Conservation (phyloP, 2,797 vertebrate species). For the Amazonetta brasiliensis region DNA sequence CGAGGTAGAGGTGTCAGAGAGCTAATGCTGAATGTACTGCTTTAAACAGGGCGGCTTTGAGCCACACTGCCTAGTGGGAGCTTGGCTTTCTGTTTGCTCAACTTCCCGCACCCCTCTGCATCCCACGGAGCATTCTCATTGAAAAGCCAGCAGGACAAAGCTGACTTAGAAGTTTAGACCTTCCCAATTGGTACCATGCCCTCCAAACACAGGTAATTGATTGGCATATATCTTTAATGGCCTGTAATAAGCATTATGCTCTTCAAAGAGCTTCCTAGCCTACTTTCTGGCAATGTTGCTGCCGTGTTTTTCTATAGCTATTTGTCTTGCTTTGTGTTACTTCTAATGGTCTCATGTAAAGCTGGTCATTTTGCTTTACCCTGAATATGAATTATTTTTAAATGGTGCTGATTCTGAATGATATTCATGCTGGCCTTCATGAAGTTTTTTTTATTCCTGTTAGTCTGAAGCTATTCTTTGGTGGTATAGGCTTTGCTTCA, state of each 20-base stretch:
- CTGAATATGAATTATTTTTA: constrained; percentile 19
- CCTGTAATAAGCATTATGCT: background rate
- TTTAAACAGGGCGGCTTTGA: background rate
- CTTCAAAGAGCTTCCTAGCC: constrained; percentile 30
- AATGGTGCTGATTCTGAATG: constrained; percentile 13
- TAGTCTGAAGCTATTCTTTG: background rate
- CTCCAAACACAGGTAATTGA: background rate
- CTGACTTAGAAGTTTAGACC: background rate
- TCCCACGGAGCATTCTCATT: background rate
- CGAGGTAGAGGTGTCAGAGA: background rate
- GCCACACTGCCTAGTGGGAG: background rate
- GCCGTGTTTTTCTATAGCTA: constrained; percentile 34
- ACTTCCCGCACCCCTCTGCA: background rate
- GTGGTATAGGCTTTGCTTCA: background rate
- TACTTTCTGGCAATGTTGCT: constrained; percentile 13
- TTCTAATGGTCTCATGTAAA: constrained; percentile 21
- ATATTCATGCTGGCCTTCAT: background rate
- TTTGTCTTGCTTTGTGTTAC: constrained; percentile 44
- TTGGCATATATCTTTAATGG: background rate
- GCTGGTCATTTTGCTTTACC: background rate
- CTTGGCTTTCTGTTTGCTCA: background rate
- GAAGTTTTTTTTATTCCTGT: background rate
- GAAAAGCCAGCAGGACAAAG: background rate
- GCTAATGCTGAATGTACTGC: background rate
- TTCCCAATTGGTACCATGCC: background rate